These are phyloP conservation scores for Creontiades dilutus DNA, from an alignment of 2,888 invertebrate species.

Conservation along the genomic window DNA sequence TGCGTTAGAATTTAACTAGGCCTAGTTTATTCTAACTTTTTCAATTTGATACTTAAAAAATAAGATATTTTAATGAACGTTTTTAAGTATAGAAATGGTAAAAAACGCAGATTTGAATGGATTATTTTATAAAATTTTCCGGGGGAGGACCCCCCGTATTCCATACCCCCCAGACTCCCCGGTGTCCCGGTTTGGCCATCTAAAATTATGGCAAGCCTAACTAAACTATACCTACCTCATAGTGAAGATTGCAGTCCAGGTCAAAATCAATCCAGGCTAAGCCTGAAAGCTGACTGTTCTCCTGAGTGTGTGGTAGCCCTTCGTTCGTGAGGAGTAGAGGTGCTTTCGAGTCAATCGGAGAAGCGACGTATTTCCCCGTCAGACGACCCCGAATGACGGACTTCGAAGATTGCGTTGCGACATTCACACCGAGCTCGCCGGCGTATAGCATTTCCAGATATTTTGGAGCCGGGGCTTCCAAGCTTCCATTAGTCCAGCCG, in stretches of 20 bases:
- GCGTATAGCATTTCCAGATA: slow-evolving; percentile 90
- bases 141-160: too few species aligned
- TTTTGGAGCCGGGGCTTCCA: slow-evolving; percentile 88
- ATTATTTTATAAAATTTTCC: too few species aligned
- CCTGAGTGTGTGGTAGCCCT: slow-evolving; percentile 55
- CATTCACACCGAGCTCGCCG: slow-evolving; percentile 89
- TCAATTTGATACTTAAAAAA: too few species aligned
- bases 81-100: too few species aligned
- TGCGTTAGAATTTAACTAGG: too few species aligned
- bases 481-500: slow-evolving; percentile 85
- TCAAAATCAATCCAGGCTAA: slow-evolving; percentile 92
- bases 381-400: slow-evolving; percentile 85
- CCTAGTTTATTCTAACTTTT: too few species aligned
- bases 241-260: slow-evolving; percentile 88
- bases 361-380: slow-evolving; percentile 85
- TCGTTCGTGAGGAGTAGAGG: slow-evolving; percentile 81
- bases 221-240: slow-evolving; percentile 82
- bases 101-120: too few species aligned
- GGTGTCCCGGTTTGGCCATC: too few species aligned
- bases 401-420: slow-evolving; percentile 82
- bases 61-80: too few species aligned
- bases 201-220: too few species aligned
- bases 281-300: slow-evolving; percentile 81
- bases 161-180: too few species aligned
- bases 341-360: slow-evolving; percentile 79